Evolutionary conservation across 2,113 vertebrate species (phyloP), one percentile per base, ranked within the genome.

Genomic region (Prochilodus magdalenae): DNA sequence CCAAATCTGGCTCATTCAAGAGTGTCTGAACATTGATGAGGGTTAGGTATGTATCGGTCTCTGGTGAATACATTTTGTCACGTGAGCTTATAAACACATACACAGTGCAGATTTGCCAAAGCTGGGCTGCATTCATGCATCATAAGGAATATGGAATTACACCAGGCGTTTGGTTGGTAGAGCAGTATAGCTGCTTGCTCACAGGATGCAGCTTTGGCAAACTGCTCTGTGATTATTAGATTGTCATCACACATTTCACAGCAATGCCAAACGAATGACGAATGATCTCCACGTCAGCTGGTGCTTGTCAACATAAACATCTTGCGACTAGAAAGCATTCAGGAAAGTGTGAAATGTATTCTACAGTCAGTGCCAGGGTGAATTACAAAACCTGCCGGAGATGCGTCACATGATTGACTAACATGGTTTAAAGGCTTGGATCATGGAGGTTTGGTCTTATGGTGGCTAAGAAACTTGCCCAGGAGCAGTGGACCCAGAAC

Each of bases 261-360:
- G 63, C 63, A 66, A 30, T 36, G 65, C 30, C 30, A 20, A 18
- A 67, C 36, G 29, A 36, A 67, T 33, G 1, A 60, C n/a, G 7
- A 18, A 75, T 20, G 33, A 16, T 62, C 13, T 18, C 73, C 36
- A 44, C 36, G 57, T 75, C 70, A 24, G 15, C 57, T 44, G 30
- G 1, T 59, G 33, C 22, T 15, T 75, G 20, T 60, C 33, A 60
- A 44, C 33, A 44, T 18, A 24, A 27, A 47, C 27, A 30, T 57
- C 53, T 73, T 51, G 22, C 29, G 47, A 53, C 44, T n/a, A 27
- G 5, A 36, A n/a, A 33, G 49, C 20, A 66, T 33, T 30, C 8
- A n/a, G n/a, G 36, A 76, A 75, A 47, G 18, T 47, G 60, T 76
- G 60, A 63, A 60, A 49, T 55, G 62, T 49, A 65, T 51, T 73